These are phyloP conservation scores for Lophura nycthemera DNA, from an alignment of 2,113 vertebrate species.

Conservation along the genomic window DNA sequence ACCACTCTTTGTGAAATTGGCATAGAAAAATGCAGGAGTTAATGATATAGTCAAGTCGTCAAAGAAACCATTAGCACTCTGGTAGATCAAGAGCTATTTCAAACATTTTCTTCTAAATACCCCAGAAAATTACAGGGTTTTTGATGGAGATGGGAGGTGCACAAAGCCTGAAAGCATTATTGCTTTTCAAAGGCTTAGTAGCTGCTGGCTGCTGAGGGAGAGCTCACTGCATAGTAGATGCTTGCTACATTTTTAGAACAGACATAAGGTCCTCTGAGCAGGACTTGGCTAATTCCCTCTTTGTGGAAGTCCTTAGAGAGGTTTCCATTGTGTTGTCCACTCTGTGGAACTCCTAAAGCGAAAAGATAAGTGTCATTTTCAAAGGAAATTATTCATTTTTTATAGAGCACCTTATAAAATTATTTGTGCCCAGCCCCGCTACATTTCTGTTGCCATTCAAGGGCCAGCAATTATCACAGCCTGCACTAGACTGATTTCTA, in stretches of 20 bases:
- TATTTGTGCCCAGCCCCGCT: neutral
- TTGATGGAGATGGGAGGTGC: neutral
- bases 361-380: slow-evolving; percentile 38
- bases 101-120: slow-evolving; percentile 46
- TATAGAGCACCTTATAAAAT: neutral
- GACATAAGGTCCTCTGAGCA: neutral
- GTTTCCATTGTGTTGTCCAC: slow-evolving; percentile 16
- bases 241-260: slow-evolving; percentile 22
- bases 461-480: neutral
- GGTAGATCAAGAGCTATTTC: slow-evolving; percentile 1
- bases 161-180: slow-evolving; percentile 16
- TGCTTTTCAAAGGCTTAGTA: slow-evolving; percentile 19
- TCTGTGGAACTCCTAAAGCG: slow-evolving; percentile 24
- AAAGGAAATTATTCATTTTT: slow-evolving; percentile 14
- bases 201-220: neutral
- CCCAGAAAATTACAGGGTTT: neutral
- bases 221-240: neutral
- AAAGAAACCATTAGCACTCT: slow-evolving; percentile 36
- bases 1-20: slow-evolving; percentile 38
- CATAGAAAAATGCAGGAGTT: neutral
- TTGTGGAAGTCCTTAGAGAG: slow-evolving; percentile 48
- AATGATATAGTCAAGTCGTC: slow-evolving; percentile 26
- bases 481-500: neutral
- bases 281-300: slow-evolving; percentile 32
- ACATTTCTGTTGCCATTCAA: neutral